Base-by-base conservation (phyloP, 2,888 invertebrate genomes). In the Plusia festucae region DNA sequence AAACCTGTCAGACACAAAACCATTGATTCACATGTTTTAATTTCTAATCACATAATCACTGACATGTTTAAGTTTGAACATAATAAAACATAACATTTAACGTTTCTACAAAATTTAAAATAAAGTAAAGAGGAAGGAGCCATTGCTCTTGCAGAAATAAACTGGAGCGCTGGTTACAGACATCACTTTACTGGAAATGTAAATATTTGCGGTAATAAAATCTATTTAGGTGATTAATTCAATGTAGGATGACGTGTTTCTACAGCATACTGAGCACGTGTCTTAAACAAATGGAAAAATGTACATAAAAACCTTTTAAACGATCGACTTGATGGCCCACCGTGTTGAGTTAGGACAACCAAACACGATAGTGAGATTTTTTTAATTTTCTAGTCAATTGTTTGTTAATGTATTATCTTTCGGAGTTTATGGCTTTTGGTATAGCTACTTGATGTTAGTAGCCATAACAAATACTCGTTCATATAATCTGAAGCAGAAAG, bases 181-280 rank as follows among this genome's bases (percentile, higher is more conserved):
- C 85, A 84, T 85, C 84, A 87, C 85, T 89, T 87, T 86, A 78
- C 85, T 81, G 82, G 78, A 85, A 88, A 89, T 87, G 87, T 90
- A 91, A 92, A 92, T 91, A 91, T 91, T 91, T 91, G 86, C 85
- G 81, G 89, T 85, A 90, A 90, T 92, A 91, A 91, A 91, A 91
- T 90, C 90, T 91, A 90, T 92, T 91, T 89, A 84, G 85, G 90
- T 88, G 85, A 90, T 90, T 91, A 91, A 90, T 90, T 90, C 88
- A 88, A 88, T 88, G 81, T 84, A 85, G 79, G 81, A 85, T 85
- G 87, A 85, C 84, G 86, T 87, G 86, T 86, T 86, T 82, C 75
- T 80, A 82, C 79, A 67, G 64, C 73, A 65, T 55, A 74, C 68
- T 70, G 65, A 64, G 73, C 70, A 76, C 64, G 68, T 71, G 64